These are phyloP conservation scores for Halcyon chelicuti DNA, from an alignment of 2,797 vertebrate genomes.

Conservation along the genomic window DNA sequence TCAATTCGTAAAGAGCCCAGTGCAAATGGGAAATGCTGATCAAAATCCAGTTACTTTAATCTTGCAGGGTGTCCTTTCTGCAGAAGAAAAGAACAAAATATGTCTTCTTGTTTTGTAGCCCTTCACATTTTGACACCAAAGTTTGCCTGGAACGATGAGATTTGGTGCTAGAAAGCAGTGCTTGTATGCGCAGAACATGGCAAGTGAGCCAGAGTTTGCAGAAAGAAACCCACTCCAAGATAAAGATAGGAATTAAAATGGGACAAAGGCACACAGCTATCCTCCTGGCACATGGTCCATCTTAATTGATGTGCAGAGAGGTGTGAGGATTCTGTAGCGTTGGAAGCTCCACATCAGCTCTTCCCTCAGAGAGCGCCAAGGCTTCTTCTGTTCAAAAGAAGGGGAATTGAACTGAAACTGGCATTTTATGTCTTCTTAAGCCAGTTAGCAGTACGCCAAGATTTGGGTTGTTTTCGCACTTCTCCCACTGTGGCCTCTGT, in stretches of 20 bases:
- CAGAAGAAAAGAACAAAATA: conserved; percentile 57
- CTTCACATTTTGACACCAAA: background rate
- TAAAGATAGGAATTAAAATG: background rate
- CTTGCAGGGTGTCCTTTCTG: conserved; percentile 60
- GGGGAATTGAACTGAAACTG: background rate
- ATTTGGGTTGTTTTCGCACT: background rate
- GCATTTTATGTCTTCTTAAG: background rate
- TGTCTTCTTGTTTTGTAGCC: conserved; percentile 15
- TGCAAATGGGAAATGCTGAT: conserved; percentile 75
- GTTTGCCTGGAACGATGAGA: background rate
- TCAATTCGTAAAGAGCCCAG: conserved; percentile 73
- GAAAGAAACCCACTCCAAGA: background rate
- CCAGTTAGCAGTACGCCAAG: background rate
- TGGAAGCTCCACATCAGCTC: background rate
- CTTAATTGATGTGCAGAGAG: background rate
- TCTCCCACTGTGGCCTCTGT: background rate
- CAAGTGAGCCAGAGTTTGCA: background rate
- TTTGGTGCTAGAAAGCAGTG: background rate
- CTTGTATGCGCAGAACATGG: background rate
- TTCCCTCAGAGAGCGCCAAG: fast-evolving
- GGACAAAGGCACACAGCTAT: background rate
- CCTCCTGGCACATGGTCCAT: background rate
- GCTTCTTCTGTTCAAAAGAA: background rate
- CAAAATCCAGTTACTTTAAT: conserved; percentile 76
- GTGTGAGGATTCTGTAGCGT: background rate